A percentile compares a stretch with the other conserved stretches of the same genome.
These are phyloP conservation scores for Ophion obscuratus DNA, from an alignment of 2,888 invertebrate genomes.

Conservation along the genomic window DNA sequence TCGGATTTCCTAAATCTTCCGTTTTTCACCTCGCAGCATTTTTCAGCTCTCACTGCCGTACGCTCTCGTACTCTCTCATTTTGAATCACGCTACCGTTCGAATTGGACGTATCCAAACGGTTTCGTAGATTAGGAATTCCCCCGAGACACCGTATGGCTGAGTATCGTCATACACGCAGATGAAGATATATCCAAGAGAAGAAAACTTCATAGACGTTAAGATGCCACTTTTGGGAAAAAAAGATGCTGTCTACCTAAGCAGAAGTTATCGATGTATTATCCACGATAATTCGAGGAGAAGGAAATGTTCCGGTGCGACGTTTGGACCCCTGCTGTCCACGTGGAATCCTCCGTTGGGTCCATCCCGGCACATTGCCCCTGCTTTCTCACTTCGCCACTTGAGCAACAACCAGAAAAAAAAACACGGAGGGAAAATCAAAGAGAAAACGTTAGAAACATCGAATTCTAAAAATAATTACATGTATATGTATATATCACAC, in stretches of 20 bases:
- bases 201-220: not conserved
- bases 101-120: not conserved
- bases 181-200: conserved; percentile 1
- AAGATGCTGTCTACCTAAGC: not conserved
- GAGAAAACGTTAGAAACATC: not conserved
- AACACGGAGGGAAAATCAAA: not conserved
- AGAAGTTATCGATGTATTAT: conserved; percentile 12
- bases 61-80: not conserved
- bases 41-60: not conserved
- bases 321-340: conserved; percentile 23
- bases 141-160: not conserved
- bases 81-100: not conserved
- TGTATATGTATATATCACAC: not conserved
- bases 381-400: conserved; percentile 6
- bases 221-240: conserved; percentile 6
- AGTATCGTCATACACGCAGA: not conserved
- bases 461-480: not conserved
- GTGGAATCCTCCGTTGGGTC: not conserved
- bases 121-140: not conserved
- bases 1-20: not conserved
- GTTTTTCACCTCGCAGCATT: not conserved
- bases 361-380: not conserved
- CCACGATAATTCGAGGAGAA: not conserved
- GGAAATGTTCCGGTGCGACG: conserved; percentile 27
- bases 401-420: conserved; percentile 12